phyloP scores from a whole-genome alignment of 2,113 vertebrate genomes.

The Corvus cornix region DNA sequence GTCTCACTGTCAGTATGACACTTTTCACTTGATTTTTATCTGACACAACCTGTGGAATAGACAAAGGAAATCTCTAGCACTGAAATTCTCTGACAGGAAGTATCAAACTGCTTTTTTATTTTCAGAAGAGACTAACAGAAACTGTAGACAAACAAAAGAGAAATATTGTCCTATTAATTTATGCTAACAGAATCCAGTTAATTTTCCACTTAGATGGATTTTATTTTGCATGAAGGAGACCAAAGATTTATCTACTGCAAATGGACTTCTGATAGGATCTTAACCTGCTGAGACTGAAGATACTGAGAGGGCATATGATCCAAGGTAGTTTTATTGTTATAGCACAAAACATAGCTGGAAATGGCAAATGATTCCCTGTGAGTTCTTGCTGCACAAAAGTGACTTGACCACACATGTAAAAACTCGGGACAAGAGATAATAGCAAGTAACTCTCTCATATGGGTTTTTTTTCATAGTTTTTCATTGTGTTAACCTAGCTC shows the following conservation, averaged over 20 bases:
- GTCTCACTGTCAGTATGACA: conserved; percentile 48
- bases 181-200: not conserved
- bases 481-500: not conserved
- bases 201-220: not conserved
- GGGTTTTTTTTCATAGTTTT: not conserved
- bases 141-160: not conserved
- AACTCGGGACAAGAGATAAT: not conserved
- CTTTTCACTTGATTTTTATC: conserved; percentile 58
- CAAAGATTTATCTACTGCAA: not conserved
- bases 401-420: not conserved
- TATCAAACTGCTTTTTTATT: not conserved
- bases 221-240: not conserved
- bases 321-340: not conserved
- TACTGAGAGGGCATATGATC: not conserved
- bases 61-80: conserved; percentile 30
- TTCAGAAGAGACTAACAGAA: not conserved
- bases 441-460: not conserved
- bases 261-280: not conserved
- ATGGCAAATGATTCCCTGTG: not conserved
- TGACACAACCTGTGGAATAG: conserved; percentile 12
- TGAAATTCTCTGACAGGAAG: not conserved
- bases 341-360: not conserved
- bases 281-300: not conserved
- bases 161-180: not conserved
- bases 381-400: not conserved